A percentile compares a stretch with the other conserved stretches of the same genome.
These are phyloP conservation scores for Salarias fasciatus DNA, from an alignment of 2,797 vertebrate species.

Conservation along the genomic window DNA sequence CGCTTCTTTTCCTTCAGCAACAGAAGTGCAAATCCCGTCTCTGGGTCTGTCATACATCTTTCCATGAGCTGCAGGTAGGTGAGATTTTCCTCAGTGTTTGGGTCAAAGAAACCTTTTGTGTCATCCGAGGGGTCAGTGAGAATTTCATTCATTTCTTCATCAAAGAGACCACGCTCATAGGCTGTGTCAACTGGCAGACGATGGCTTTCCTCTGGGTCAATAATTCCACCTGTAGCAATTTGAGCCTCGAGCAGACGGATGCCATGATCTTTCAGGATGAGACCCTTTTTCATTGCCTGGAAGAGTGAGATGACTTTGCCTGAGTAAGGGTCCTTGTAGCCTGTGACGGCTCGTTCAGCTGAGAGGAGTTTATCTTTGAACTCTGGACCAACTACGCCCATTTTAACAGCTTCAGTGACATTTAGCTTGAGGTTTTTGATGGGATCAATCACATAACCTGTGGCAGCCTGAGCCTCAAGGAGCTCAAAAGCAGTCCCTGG, in stretches of 20 bases:
- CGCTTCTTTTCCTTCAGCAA: conserved; percentile 95
- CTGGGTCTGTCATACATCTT: conserved; percentile 89
- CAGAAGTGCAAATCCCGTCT: conserved; percentile 91
- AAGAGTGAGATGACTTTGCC: conserved; percentile 96
- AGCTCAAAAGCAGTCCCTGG: conserved; percentile 97
- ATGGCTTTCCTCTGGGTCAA: conserved; percentile 95
- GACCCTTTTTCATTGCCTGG: conserved; percentile 98
- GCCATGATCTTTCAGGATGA: conserved; percentile 97
- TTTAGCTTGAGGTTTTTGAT: conserved; percentile 96
- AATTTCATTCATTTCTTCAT: conserved; percentile 96
- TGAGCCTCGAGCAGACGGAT: conserved; percentile 96
- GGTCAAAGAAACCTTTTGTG: conserved; percentile 98
- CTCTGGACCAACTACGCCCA: conserved; percentile 92
- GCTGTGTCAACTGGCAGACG: conserved; percentile 94
- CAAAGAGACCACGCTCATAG: conserved; percentile 95
- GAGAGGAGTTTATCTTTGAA: conserved; percentile 98
- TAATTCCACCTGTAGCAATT: conserved; percentile 97
- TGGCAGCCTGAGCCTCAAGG: conserved; percentile 96
- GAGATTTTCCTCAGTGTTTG: conserved; percentile 98
- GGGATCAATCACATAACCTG: conserved; percentile 95
- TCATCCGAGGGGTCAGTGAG: conserved; percentile 94
- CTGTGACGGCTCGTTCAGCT: conserved; percentile 93
- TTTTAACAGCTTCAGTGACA: conserved; percentile 91
- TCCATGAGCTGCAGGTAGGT: conserved; percentile 97
- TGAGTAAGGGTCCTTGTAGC: conserved; percentile 95